These are phyloP conservation scores for Apis florea DNA, from an alignment of 1,140 invertebrate genomes.

Conservation along the genomic window DNA sequence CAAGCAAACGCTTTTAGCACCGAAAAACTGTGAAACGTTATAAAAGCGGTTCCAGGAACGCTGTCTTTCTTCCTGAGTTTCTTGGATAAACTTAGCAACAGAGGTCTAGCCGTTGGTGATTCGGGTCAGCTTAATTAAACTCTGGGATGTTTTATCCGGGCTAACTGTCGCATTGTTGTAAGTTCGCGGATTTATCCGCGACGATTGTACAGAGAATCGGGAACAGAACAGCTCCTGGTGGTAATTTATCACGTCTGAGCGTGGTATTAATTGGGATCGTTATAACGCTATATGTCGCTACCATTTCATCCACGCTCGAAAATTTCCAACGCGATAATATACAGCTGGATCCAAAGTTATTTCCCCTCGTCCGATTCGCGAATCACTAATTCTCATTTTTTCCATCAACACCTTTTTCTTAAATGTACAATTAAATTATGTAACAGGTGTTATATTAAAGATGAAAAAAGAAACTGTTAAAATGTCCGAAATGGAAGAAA, in stretches of 20 bases:
- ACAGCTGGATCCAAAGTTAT: too few species aligned
- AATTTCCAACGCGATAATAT: too few species aligned
- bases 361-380: too few species aligned
- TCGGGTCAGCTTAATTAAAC: conserved; percentile 54
- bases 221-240: neutral
- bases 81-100: conserved; percentile 25
- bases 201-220: neutral
- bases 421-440: too few species aligned
- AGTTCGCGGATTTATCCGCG: conserved; percentile 47
- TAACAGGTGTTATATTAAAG: too few species aligned
- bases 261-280: conserved; percentile 38
- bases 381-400: too few species aligned
- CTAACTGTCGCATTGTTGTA: conserved; percentile 32
- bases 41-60: neutral
- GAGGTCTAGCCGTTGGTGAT: conserved; percentile 20
- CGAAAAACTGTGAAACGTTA: neutral
- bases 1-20: neutral
- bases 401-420: too few species aligned
- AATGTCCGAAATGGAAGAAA: neutral
- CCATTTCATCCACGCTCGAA: too few species aligned
- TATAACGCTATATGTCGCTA: neutral
- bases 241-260: conserved; percentile 20
- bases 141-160: conserved; percentile 22
- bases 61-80: neutral
- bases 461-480: too few species aligned